Conservation (phyloP, 2,113 vertebrate species). For the Colius striatus region DNA sequence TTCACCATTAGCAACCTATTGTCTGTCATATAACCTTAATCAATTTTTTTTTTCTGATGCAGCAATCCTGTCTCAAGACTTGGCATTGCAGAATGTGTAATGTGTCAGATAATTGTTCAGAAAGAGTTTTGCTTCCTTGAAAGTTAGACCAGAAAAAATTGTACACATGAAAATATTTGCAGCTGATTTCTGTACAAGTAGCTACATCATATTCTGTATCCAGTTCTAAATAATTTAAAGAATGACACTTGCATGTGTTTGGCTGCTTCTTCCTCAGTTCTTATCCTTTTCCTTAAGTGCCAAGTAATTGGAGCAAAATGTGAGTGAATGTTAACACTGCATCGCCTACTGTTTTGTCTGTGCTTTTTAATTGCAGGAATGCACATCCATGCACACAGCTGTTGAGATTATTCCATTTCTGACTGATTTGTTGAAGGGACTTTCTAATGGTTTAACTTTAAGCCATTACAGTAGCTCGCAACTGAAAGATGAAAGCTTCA, state of each 20-base stretch:
- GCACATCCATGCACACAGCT: neutral
- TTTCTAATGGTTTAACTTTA: conserved; percentile 10
- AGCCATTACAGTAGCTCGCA: neutral
- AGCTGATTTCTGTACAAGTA: neutral
- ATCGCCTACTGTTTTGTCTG: conserved; percentile 27
- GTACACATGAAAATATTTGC: conserved; percentile 5
- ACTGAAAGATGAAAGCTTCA: conserved; percentile 76
- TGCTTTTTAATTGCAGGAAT: conserved; percentile 62
- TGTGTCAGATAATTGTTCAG: conserved; percentile 28
- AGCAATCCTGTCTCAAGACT: conserved; percentile 68
- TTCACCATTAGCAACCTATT: conserved; percentile 42
- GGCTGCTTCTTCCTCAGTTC: conserved; percentile 42
- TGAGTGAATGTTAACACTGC: conserved; percentile 55
- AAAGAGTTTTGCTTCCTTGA: conserved; percentile 19
- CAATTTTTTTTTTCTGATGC: conserved; percentile 56
- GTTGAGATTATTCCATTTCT: conserved; percentile 37
- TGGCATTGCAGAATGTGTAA: conserved; percentile 55
- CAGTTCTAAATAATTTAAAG: conserved; percentile 32
- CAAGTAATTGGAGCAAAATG: conserved; percentile 49
- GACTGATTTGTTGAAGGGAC: neutral
- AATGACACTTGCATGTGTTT: conserved; percentile 29
- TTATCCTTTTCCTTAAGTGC: conserved; percentile 9
- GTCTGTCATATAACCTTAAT: conserved; percentile 46
- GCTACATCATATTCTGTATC: conserved; percentile 19
- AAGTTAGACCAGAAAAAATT: conserved; percentile 3